These are phyloP conservation scores for Chouioia cunea DNA, from an alignment of 2,888 invertebrate genomes.

Conservation along the genomic window DNA sequence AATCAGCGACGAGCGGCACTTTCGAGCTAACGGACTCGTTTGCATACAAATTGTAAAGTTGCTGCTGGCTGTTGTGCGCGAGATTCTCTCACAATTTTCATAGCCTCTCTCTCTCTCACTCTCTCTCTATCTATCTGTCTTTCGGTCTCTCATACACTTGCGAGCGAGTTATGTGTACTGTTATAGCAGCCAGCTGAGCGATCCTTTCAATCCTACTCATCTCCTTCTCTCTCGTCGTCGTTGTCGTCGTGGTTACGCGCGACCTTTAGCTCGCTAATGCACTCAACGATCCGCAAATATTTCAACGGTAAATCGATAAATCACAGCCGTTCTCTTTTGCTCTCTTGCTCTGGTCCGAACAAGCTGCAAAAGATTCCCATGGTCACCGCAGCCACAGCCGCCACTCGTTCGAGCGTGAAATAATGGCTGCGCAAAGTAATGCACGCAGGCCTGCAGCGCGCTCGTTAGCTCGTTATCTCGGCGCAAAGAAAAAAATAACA, in stretches of 20 bases:
- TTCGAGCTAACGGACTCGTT: slow-evolving; percentile 41
- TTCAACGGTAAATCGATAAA: too few species aligned
- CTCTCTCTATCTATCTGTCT: too few species aligned
- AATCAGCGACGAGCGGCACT: not conserved
- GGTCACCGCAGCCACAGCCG: not conserved
- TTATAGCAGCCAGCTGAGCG: too few species aligned
- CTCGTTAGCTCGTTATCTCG: slow-evolving; percentile 7
- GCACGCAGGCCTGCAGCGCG: slow-evolving; percentile 2
- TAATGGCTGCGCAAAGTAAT: not conserved
- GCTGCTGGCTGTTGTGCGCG: slow-evolving; percentile 9
- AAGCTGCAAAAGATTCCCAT: too few species aligned
- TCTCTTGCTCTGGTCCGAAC: too few species aligned
- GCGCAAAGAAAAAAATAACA: too few species aligned
- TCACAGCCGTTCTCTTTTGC: too few species aligned
- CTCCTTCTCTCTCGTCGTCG: slow-evolving; percentile 1
- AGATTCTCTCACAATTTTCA: slow-evolving; percentile 44
- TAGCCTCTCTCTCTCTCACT: slow-evolving; percentile 10
- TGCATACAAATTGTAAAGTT: slow-evolving; percentile 39
- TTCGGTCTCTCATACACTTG: not conserved
- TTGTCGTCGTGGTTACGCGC: not conserved
- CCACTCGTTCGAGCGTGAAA: slow-evolving; percentile 5
- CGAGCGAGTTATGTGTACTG: too few species aligned
- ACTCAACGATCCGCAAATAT: too few species aligned
- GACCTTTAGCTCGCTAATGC: too few species aligned
- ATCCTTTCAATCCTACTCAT: too few species aligned